Conservation (phyloP, 2,113 vertebrate genomes). For the Herpetotheres cachinnans region DNA sequence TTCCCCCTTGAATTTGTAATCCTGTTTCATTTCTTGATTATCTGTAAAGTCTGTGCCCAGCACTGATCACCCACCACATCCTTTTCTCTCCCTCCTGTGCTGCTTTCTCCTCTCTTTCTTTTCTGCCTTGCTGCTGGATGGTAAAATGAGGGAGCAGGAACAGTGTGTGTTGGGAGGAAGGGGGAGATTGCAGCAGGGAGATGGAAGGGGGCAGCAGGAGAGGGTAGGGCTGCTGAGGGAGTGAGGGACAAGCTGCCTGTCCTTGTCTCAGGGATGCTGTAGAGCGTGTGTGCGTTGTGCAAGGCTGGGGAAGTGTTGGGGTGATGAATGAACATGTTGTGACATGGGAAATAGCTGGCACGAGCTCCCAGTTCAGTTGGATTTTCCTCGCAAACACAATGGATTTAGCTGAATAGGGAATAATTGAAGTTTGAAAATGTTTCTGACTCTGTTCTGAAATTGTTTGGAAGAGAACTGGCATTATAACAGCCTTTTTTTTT, state of each 20-base stretch:
- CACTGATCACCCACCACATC: background rate
- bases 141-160: background rate
- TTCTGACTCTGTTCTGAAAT: background rate
- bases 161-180: background rate
- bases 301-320: background rate
- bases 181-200: background rate
- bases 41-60: background rate
- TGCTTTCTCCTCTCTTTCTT: background rate
- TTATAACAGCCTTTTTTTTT: background rate
- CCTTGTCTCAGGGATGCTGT: background rate
- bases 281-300: background rate
- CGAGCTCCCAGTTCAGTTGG: background rate
- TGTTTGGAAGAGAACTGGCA: background rate
- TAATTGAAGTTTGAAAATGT: background rate
- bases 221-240: background rate
- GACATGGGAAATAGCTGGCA: background rate
- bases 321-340: background rate
- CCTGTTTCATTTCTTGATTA: background rate
- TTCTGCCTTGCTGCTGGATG: background rate
- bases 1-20: background rate
- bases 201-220: background rate
- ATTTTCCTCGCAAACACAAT: slow-evolving; percentile 18
- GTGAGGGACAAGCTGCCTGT: background rate
- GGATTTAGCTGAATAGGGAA: background rate
- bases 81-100: background rate